Percentiles rank a stretch among this genome's conserved stretches.
phyloP scores from a whole-genome alignment of 1,140 invertebrate genomes.

The Nephila pilipes region DNA sequence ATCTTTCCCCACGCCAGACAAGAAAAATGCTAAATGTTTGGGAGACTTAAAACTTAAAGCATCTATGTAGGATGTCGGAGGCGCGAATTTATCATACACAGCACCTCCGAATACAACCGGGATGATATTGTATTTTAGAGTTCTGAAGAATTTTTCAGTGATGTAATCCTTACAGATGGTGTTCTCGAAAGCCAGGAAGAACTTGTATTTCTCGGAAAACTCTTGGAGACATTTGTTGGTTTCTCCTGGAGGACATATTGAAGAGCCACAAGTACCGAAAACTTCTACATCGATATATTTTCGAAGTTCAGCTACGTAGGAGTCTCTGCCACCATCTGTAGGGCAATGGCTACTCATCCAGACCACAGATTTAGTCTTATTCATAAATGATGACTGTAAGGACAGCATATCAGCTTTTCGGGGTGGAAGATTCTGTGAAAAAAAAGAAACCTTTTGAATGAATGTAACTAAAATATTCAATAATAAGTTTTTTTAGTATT shows the following conservation, averaged over 20 bases:
- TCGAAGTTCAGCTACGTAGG: constrained; percentile 83
- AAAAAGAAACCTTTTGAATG: not conserved
- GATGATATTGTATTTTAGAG: constrained; percentile 78
- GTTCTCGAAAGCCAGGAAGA: constrained; percentile 90
- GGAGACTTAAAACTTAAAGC: constrained; percentile 76
- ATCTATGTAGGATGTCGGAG: constrained; percentile 78
- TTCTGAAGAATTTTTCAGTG: constrained; percentile 85
- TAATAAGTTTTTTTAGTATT: no score
- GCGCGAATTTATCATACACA: constrained; percentile 77
- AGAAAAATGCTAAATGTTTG: constrained; percentile 76
- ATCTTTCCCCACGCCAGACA: constrained; percentile 57
- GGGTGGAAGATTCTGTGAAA: constrained; percentile 50
- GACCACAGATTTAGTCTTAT: constrained; percentile 80
- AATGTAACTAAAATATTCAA: no score
- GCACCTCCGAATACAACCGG: constrained; percentile 79
- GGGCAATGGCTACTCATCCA: constrained; percentile 87
- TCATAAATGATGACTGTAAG: constrained; percentile 5
- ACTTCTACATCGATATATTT: constrained; percentile 85
- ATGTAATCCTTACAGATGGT: constrained; percentile 87
- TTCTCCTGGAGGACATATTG: constrained; percentile 31
- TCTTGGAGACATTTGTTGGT: constrained; percentile 83
- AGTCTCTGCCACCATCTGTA: constrained; percentile 82
- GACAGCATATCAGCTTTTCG: constrained; percentile 20
- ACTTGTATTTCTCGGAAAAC: constrained; percentile 85
- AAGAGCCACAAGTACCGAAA: constrained; percentile 85